Evolutionary conservation across 2,113 vertebrate species (phyloP).

Genomic region (Prochilodus magdalenae): DNA sequence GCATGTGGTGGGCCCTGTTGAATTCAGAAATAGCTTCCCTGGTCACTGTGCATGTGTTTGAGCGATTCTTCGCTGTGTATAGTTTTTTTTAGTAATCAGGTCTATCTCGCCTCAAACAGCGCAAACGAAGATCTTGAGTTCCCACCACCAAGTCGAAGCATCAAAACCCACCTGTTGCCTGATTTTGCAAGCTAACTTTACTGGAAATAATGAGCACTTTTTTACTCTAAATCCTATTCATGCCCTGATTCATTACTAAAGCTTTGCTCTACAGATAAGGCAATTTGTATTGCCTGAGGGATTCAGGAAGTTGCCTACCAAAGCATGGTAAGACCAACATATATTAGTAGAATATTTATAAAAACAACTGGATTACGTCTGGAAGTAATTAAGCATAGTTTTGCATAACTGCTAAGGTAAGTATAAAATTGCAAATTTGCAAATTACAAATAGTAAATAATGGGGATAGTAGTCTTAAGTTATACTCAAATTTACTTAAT

Average conservation of each 20-base stretch:
- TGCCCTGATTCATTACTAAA: neutral
- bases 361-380: neutral
- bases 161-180: slow-evolving; percentile 49
- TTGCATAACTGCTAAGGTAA: too few species aligned
- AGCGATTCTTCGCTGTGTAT: slow-evolving; percentile 73
- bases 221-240: neutral
- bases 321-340: too few species aligned
- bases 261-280: neutral
- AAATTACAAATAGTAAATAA: too few species aligned
- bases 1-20: slow-evolving; percentile 74
- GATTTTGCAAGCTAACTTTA: neutral
- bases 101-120: slow-evolving; percentile 74
- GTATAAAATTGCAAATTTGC: too few species aligned
- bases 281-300: neutral
- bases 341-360: too few species aligned
- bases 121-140: slow-evolving; percentile 61
- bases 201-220: neutral
- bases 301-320: neutral
- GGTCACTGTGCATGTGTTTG: slow-evolving; percentile 73
- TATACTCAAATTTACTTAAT: too few species aligned
- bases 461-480: too few species aligned
- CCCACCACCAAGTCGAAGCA: slow-evolving; percentile 56
- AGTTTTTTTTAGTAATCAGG: slow-evolving; percentile 66
- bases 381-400: too few species aligned
- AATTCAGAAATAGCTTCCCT: slow-evolving; percentile 77